These are phyloP conservation scores for Eurytemora carolleeae DNA, from an alignment of 1,140 invertebrate species.

Conservation along the genomic window DNA sequence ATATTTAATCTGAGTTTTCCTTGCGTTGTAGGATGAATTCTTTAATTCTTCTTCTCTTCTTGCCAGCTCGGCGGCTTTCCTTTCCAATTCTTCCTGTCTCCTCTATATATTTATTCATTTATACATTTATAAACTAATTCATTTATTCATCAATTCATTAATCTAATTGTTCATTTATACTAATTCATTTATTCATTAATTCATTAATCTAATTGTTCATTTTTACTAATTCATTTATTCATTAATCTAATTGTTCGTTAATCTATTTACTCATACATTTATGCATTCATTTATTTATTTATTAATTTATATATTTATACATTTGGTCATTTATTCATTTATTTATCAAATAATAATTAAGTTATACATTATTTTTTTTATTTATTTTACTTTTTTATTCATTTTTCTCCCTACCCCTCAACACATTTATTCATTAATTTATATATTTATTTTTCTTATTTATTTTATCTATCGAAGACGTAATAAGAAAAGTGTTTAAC, in stretches of 20 bases:
- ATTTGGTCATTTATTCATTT: too few species aligned
- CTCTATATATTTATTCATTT: slow-evolving; percentile 30
- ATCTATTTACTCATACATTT: not conserved
- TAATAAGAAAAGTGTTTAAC: too few species aligned
- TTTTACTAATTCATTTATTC: not conserved
- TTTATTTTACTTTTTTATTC: too few species aligned
- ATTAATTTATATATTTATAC: too few species aligned
- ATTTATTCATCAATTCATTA: not conserved
- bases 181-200: not conserved
- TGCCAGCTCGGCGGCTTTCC: slow-evolving; percentile 62
- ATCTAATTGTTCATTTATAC: not conserved
- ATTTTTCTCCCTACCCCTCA: too few species aligned
- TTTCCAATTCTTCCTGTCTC: slow-evolving; percentile 61
- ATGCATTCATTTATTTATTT: slow-evolving; percentile 7
- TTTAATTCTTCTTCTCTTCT: slow-evolving; percentile 69
- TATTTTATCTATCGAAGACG: too few species aligned
- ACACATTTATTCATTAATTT: too few species aligned
- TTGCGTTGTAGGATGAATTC: slow-evolving; percentile 43
- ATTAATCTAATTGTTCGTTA: not conserved
- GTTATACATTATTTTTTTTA: too few species aligned
- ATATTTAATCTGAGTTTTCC: too few species aligned
- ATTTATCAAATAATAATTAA: too few species aligned
- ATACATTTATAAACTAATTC: slow-evolving; percentile 2
- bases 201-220: not conserved
- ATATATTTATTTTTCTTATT: too few species aligned